Base-by-base conservation (phyloP, 2,888 invertebrate species). In the Cyaniris semiargus region DNA sequence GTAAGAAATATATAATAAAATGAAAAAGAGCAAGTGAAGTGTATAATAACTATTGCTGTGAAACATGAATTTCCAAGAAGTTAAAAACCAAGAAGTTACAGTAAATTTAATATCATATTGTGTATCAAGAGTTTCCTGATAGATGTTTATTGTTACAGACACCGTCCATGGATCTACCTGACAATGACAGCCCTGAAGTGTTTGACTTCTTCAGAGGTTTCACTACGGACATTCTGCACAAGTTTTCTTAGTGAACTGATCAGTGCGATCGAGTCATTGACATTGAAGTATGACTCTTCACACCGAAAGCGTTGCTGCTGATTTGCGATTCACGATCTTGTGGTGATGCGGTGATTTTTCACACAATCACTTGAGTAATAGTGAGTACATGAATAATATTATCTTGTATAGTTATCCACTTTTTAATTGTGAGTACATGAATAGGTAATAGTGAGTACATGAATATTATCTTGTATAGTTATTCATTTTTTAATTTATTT, bases 171-270 rank as follows among this genome's bases (percentile, higher is more conserved):
- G 74, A 74, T 7, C 27, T 87, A 44, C 81, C 80, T 75, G 90
- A 87, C 76, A 84, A 80, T 79, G 91, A 91, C 31, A 81, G 84
- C 78, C 88, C 83, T 15, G 94, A 93, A 82, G 86, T 93, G 82
- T 87, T 93, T 76, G 91, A 90, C 80, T 92, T 90, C 85, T 83
- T 94, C 53, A 86, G 86, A 80, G 94, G 91, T 81, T 86, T 93
- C 86, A 93, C 92, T 76, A 89, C 90, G 70, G 92, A 93, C 82
- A 87, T 93, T 79, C 82, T 93, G 72, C 90, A 93, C 76, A 88
- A 89, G 81, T 92, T 94, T 81, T 81, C 89, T 78, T 92, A 88
- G 44, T 48, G 23, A 15, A 23, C n/a, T 70, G n/a, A n/a, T 38
- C 53, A 66, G 85, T 81, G 71, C 13, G 70, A 23, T 56, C 70